Evolutionary conservation across 1,140 invertebrate genomes (phyloP).

Genomic region (Drosophila lini): DNA sequence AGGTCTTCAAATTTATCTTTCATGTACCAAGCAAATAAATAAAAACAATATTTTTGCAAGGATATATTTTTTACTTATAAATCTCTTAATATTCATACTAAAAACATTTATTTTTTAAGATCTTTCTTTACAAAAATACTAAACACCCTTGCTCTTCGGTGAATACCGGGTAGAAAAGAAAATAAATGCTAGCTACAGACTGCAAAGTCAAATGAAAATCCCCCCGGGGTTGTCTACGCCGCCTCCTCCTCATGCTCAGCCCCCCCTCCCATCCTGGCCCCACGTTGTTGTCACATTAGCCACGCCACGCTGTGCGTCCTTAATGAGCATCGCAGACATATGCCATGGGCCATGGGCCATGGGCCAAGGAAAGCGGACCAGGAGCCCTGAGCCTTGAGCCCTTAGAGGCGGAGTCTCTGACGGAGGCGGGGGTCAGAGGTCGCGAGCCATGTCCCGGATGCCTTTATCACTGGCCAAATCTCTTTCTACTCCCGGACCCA

Average conservation of each 20-base stretch:
- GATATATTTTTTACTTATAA: no score
- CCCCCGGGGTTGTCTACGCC: slow-evolving; percentile 39
- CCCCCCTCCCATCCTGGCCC: slow-evolving; percentile 15
- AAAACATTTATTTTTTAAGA: neutral
- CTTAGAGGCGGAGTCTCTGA: slow-evolving; percentile 5
- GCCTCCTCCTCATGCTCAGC: neutral
- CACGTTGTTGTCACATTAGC: slow-evolving; percentile 75
- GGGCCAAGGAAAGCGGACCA: slow-evolving; percentile 20
- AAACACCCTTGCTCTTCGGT: neutral
- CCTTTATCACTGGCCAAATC: slow-evolving; percentile 60
- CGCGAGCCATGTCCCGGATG: slow-evolving; percentile 36
- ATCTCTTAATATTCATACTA: no score
- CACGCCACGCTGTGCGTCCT: slow-evolving; percentile 76
- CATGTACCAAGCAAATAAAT: no score
- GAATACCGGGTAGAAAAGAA: slow-evolving; percentile 2
- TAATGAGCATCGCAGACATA: slow-evolving; percentile 80
- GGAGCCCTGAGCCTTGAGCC: slow-evolving; percentile 5
- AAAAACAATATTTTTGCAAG: neutral
- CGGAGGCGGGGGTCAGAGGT: slow-evolving; percentile 21
- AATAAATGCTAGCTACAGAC: slow-evolving; percentile 42
- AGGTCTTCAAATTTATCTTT: neutral
- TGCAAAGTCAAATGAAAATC: slow-evolving; percentile 79
- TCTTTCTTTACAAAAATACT: no score
- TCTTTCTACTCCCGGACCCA: slow-evolving; percentile 30
- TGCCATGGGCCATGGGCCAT: slow-evolving; percentile 52